Evolutionary conservation across 23 tunicate genomes (phyloP).

Genomic region (Styela plicata): DNA sequence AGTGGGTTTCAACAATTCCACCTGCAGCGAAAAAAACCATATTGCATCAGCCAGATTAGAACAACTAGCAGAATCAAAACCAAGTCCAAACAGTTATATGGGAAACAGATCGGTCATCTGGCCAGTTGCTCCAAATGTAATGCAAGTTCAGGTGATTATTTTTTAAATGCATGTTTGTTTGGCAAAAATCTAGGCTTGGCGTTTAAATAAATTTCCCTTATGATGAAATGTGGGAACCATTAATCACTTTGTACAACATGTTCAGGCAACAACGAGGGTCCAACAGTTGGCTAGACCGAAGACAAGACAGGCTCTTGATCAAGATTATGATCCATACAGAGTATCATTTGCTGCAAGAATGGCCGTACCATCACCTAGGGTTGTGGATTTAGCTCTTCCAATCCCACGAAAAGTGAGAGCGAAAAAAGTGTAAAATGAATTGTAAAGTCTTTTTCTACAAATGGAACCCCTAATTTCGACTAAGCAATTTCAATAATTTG

Average conservation of each 20-base stretch:
- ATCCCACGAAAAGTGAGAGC: slow-evolving; percentile 66
- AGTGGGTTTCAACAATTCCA: slow-evolving; percentile 72
- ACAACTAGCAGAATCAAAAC: slow-evolving; percentile 67
- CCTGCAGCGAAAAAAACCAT: slow-evolving; percentile 46
- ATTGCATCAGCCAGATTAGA: slow-evolving; percentile 69
- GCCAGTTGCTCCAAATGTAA: slow-evolving; percentile 65
- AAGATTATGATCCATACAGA: slow-evolving; percentile 84
- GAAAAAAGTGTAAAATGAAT: slow-evolving; percentile 32
- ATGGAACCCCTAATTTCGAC: too few species aligned
- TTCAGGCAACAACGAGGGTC: slow-evolving; percentile 67
- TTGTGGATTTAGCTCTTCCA: slow-evolving; percentile 51
- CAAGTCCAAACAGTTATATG: slow-evolving; percentile 39
- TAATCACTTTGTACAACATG: too few species aligned
- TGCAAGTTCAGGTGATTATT: slow-evolving; percentile 52
- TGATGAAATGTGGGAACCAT: too few species aligned
- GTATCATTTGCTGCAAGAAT: slow-evolving; percentile 82
- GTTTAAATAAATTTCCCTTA: too few species aligned
- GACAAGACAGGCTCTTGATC: slow-evolving; percentile 74
- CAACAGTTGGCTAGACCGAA: slow-evolving; percentile 84
- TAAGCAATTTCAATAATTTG: too few species aligned
- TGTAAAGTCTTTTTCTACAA: too few species aligned
- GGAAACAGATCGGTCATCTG: slow-evolving; percentile 71
- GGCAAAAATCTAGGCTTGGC: too few species aligned
- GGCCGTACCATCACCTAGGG: slow-evolving; percentile 76
- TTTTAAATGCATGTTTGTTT: too few species aligned